A percentile compares a stretch with the other conserved stretches of the same genome.
These are phyloP conservation scores for Anthonomus grandis DNA, from an alignment of 1,140 invertebrate species.

Conservation along the genomic window DNA sequence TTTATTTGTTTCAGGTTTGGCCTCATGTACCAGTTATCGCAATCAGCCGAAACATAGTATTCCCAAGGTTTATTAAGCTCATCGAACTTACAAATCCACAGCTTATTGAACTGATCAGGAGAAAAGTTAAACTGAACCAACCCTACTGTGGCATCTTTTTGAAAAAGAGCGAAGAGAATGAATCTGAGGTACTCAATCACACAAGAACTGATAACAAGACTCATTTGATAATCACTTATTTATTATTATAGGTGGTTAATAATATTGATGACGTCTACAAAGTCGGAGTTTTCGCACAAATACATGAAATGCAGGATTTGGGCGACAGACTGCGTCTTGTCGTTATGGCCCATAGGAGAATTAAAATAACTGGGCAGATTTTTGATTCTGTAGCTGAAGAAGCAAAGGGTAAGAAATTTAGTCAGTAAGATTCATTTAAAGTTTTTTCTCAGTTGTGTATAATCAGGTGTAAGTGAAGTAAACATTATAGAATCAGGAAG, in stretches of 20 bases:
- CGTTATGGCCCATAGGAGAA: conserved; percentile 89
- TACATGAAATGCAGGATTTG: conserved; percentile 95
- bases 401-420: conserved; percentile 29
- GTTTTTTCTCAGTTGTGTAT: background rate
- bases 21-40: conserved; percentile 94
- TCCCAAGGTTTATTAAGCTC: conserved; percentile 97
- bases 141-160: conserved; percentile 98
- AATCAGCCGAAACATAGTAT: conserved; percentile 91
- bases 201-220: no score
- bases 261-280: conserved; percentile 84
- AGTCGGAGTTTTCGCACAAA: conserved; percentile 96
- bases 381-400: conserved; percentile 62
- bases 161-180: conserved; percentile 87
- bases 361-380: conserved; percentile 74
- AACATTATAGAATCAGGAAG: background rate
- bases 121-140: conserved; percentile 94
- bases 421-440: background rate
- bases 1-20: conserved; percentile 58
- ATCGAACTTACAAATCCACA: conserved; percentile 88
- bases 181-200: conserved; percentile 59
- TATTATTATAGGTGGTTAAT: conserved; percentile 62
- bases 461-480: background rate
- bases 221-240: no score
- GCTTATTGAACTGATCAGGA: conserved; percentile 85
- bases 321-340: conserved; percentile 89